Evolutionary conservation across 2,888 invertebrate species (phyloP).

Genomic region (Chamaedrilus cognettii): DNA sequence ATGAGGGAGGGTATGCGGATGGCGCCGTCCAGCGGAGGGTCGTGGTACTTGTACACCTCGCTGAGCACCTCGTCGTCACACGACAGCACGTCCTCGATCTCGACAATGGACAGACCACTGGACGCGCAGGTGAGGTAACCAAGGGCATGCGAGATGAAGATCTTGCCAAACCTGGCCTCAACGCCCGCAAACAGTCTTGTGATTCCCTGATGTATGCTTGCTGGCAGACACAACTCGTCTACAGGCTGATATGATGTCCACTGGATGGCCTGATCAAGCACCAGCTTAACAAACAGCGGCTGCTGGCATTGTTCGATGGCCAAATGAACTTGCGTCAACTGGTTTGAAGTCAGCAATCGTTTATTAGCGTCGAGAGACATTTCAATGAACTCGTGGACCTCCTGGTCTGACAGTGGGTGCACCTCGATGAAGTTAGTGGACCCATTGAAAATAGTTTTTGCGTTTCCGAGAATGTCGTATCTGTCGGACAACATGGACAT

Average conservation of each 20-base stretch:
- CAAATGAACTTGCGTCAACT: conserved; percentile 25
- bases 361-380: conserved; percentile 15
- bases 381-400: conserved; percentile 29
- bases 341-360: conserved; percentile 27
- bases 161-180: conserved; percentile 35
- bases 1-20: conserved; percentile 42
- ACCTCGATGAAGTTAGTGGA: conserved; percentile 24
- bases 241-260: conserved; percentile 37
- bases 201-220: conserved; percentile 32
- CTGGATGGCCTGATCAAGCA: conserved; percentile 31
- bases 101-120: conserved; percentile 36
- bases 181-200: conserved; percentile 30
- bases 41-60: conserved; percentile 41
- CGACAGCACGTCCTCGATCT: conserved; percentile 40
- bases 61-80: conserved; percentile 40
- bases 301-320: conserved; percentile 26
- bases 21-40: conserved; percentile 37
- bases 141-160: conserved; percentile 33
- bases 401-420: conserved; percentile 18
- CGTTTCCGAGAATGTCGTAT: conserved; percentile 20
- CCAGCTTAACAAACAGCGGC: conserved; percentile 41
- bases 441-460: conserved; percentile 7
- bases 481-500: conserved; percentile 31
- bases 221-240: conserved; percentile 8
- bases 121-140: conserved; percentile 39